Percentiles rank a stretch among this genome's conserved stretches.
These are phyloP conservation scores for Bombylius discolor DNA, from an alignment of 2,888 invertebrate species.

Conservation along the genomic window DNA sequence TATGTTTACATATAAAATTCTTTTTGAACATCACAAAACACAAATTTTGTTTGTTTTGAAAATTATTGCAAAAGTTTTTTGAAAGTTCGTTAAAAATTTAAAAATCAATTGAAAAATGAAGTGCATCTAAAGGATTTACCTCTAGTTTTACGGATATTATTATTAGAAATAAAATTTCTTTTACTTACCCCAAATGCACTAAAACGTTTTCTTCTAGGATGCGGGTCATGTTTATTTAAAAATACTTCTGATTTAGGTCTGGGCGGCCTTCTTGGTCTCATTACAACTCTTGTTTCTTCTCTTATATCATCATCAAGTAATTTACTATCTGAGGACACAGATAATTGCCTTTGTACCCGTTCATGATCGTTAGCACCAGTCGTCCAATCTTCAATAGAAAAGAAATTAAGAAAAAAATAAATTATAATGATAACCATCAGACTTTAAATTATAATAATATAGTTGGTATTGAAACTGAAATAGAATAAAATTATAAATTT, in stretches of 20 bases:
- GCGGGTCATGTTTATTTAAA: conserved; percentile 60
- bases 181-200: conserved; percentile 89
- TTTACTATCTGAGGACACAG: conserved; percentile 86
- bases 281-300: conserved; percentile 77
- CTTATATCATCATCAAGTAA: conserved; percentile 79
- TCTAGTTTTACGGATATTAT: too few relatives aligned
- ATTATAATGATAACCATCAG: too few relatives aligned
- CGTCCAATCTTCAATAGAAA: conserved; percentile 53
- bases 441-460: too few relatives aligned
- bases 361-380: conserved; percentile 63
- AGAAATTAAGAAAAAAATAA: conserved; percentile 7
- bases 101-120: too few relatives aligned
- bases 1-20: too few relatives aligned
- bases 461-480: too few relatives aligned
- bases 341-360: conserved; percentile 76
- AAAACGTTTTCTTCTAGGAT: conserved; percentile 78
- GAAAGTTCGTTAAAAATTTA: too few relatives aligned
- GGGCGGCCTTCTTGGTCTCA: conserved; percentile 82
- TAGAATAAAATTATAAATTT: too few relatives aligned
- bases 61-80: too few relatives aligned
- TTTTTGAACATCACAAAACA: too few relatives aligned
- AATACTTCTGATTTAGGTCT: conserved; percentile 94
- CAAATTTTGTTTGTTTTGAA: too few relatives aligned
- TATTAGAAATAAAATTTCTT: neutral
- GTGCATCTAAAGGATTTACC: too few relatives aligned